These are phyloP conservation scores for Chydorus sphaericus DNA, from an alignment of 2,888 invertebrate species.

Conservation along the genomic window DNA sequence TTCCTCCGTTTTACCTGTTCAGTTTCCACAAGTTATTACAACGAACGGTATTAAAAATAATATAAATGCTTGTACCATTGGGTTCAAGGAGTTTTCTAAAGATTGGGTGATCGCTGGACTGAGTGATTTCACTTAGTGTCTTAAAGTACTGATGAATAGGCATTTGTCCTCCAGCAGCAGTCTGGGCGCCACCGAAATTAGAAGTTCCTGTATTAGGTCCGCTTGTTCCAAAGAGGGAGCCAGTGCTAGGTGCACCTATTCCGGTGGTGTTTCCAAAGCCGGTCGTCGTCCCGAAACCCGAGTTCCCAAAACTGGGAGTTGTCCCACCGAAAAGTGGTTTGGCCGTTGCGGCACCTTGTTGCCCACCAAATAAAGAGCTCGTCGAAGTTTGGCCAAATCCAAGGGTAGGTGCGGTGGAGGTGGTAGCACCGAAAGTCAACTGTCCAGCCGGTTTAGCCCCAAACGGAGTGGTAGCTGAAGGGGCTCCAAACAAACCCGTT, in stretches of 20 bases:
- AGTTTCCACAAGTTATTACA: conserved; percentile 26
- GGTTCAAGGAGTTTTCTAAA: conserved; percentile 47
- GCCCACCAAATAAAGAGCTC: conserved; percentile 29
- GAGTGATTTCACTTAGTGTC: conserved; percentile 52
- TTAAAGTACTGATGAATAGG: conserved; percentile 46
- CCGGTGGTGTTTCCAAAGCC: neutral
- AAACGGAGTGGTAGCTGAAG: conserved; percentile 26
- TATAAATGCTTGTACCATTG: conserved; percentile 10
- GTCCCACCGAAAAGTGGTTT: conserved; percentile 30
- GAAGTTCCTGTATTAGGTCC: neutral
- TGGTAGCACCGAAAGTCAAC: conserved; percentile 8
- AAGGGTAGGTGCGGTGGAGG: conserved; percentile 8
- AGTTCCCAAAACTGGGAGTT: conserved; percentile 4
- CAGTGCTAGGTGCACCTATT: neutral
- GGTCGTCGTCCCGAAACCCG: conserved; percentile 14
- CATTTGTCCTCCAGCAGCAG: neutral
- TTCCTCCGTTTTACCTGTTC: conserved; percentile 44
- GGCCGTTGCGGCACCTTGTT: conserved; percentile 11
- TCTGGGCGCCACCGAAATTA: neutral
- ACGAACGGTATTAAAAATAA: neutral
- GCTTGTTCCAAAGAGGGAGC: neutral
- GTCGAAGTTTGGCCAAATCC: conserved; percentile 8
- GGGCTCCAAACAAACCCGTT: conserved; percentile 25
- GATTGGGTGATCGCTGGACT: conserved; percentile 75
- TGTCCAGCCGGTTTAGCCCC: conserved; percentile 19